Evolutionary conservation across 2,888 invertebrate species (phyloP), one percentile per base, ranked within the genome.

Genomic region (Xiphydria camelus): DNA sequence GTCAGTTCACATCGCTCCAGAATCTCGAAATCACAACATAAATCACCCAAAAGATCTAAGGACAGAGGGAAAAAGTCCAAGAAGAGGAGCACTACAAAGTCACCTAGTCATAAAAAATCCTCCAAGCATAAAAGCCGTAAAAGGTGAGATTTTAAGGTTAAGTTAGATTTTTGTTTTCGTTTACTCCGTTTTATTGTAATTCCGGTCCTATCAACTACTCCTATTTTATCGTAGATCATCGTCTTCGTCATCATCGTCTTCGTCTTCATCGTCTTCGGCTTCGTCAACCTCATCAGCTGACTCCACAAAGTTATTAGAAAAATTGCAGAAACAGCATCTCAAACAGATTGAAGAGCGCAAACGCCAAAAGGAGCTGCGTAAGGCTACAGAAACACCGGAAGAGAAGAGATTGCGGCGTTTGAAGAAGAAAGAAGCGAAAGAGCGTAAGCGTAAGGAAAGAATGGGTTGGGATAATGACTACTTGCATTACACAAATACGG

Each of bases 391-490:
- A 79, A 96, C 96, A 0, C 91, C 97, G 0, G 97, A 96, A 74
- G 95, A 99, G 71, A 98, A 98, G 71, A 72, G 89, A 23, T 75
- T 84, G 2, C 82, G 98, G 14, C 83, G 98, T 31, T 77, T 98
- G 29, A 82, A 83, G 41, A 98, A 97, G 66, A 98, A 97, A 74
- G 89, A 92, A 70, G 88, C 86, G 0, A 97, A 97, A 66, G 94
- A 95, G 73, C 81, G 90, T 1, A 86, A 85, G 49, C 78, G 93
- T 1, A 90, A 94, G 43, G 91, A 94, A 72, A 81, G 92, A 55
- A 95, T 96, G 94, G 96, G 96, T 4, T 96, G 95, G 96, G 96
- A 96, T 74, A 92, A 89, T 54, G 96, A 97, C 74, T 95, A 95
- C 71, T 84, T 95, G 49, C 94, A 94, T 67, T 99, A 98, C 69